Base-by-base conservation (phyloP, 1,140 invertebrate species). In the Gonioctena quinquepunctata region DNA sequence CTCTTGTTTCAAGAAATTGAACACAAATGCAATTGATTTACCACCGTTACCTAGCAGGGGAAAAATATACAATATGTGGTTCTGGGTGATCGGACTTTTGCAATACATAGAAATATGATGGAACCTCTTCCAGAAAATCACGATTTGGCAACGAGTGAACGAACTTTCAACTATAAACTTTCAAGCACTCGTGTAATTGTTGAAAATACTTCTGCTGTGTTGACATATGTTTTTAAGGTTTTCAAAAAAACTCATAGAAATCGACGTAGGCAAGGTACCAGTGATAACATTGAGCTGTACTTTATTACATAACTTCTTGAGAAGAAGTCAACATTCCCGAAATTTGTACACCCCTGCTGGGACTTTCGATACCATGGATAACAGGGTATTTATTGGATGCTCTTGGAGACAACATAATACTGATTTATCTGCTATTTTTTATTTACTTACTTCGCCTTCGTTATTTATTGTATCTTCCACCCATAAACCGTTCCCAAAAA, bases 81-180 rank as follows among this genome's bases (percentile, higher is more conserved):
- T 62, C 70, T 82, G 28, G 81, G 66, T 33, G 83, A 83, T 69
- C 78, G 81, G 57, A 81, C 81, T 25, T 84, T 83, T 78, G 70
- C 76, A 25, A 63, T 83, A 25, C 18, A 54, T 13, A 68, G 56
- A 49, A 68, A 77, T 57, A 50, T 83, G 7, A 80, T 84, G 78
- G 78, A 78, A 72, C 81, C 79, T 22, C 82, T 71, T 71, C 62
- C 78, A 50, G 71, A 77, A 73, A 64, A 25, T 49, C 65, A 76
- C 59, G 33, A 68, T 11, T 66, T 65, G 23, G 52, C 64, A 25
- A 68, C 72, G 11, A 59, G 69, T 42, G 59, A 82, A 78, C 28
- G 70, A 74, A 74, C 74, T 23, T 84, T 80, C 61, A 59, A 59
- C 56, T 59, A 21, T 59, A 22, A 19, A 22, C 56, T 59, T 59